These are phyloP conservation scores for Lytechinus pictus DNA, from an alignment of 35 echinoderm and acorn worm genomes.

Conservation along the genomic window DNA sequence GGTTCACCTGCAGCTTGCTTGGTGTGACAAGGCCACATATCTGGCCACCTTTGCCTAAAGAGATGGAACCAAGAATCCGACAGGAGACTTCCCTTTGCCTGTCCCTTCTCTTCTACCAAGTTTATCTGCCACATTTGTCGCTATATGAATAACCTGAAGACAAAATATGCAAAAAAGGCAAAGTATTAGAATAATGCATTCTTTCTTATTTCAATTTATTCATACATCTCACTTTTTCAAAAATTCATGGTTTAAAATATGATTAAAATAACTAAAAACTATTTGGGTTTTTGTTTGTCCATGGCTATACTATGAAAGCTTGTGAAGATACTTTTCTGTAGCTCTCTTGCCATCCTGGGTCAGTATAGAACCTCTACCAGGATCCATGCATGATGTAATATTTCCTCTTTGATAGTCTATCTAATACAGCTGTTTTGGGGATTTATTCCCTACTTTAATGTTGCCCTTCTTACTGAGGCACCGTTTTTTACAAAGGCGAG, in stretches of 20 bases:
- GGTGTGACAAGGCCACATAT: neutral
- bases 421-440: neutral
- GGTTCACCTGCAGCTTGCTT: neutral
- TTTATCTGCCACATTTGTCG: neutral
- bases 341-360: neutral
- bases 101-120: neutral
- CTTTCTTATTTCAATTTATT: neutral
- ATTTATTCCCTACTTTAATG: neutral
- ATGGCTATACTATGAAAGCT: neutral
- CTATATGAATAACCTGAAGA: neutral
- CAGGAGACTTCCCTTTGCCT: neutral
- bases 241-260: neutral
- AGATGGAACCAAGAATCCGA: neutral
- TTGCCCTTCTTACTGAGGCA: neutral
- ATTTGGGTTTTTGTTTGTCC: neutral
- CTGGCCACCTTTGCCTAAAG: neutral
- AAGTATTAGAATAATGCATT: neutral
- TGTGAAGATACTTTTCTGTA: neutral
- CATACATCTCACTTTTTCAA: neutral
- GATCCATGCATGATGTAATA: neutral
- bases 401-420: neutral
- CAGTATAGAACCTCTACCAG: slow-evolving; percentile 13
- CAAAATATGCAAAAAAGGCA: neutral
- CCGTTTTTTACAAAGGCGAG: neutral
- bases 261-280: neutral